Evolutionary conservation across 2,113 vertebrate species (phyloP), one percentile per base, ranked within the genome.

Genomic region (Aegotheles bennettii): DNA sequence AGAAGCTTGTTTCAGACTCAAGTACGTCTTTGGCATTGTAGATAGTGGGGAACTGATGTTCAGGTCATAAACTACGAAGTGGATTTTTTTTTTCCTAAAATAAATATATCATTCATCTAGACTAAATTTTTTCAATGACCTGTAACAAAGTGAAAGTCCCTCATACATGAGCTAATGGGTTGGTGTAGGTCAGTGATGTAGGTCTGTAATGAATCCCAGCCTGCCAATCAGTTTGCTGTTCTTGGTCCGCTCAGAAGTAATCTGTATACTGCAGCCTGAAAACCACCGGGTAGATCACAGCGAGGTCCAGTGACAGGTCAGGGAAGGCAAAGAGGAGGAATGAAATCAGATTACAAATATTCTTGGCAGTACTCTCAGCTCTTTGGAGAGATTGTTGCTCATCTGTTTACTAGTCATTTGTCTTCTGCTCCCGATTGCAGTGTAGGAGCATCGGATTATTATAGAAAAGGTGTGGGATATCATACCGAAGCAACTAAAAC

Each of bases 391-490:
- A 31, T 63, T 81, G 47, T 25, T 84, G 69, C 40, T 87, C 0
- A 1, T 94, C 88, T 96, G 38, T 94, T 95, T 78, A 92, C 90
- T 86, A 90, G 45, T 92, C 18, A 1, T 84, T 85, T 84, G 60
- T 95, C 57, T 84, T 89, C 85, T 86, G 81, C 59, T 84, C 60
- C 73, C 0, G 7, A 64, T 23, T 80, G 61, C 65, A 45, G 56
- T 42, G 90, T 86, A 74, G 92, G 92, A 96, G 90, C 95, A 78
- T 83, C 36, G 92, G 85, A 93, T 92, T 92, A 94, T 96, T 96
- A 90, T 75, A 93, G 90, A 40, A 88, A 90, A 96, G 85, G 78
- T 88, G 83, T 95, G 60, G 96, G 93, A 75, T 93, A 86, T 75
- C 35, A 20, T 71, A 45, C 71, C 35, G 88, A 88, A 92, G 75